These are phyloP conservation scores for Menidia beryllina DNA, from an alignment of 2,113 vertebrate genomes.

Conservation along the genomic window DNA sequence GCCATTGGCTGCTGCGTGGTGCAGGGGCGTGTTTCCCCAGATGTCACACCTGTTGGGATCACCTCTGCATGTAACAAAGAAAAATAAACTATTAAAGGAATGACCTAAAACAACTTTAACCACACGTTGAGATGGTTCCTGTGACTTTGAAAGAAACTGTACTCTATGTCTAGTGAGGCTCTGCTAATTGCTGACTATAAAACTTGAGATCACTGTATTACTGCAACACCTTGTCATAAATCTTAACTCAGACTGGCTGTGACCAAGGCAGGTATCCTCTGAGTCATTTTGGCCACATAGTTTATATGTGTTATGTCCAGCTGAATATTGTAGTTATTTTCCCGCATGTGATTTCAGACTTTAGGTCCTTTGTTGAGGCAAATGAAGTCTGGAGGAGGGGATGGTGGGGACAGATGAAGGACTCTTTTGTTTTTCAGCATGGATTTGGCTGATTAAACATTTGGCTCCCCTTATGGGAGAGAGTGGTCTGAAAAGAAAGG, in stretches of 20 bases:
- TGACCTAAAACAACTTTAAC: too few species aligned
- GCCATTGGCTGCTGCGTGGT: constrained; percentile 90
- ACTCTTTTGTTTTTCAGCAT: constrained; percentile 68
- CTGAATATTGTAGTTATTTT: neutral
- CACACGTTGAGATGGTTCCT: neutral
- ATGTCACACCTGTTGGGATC: constrained; percentile 94
- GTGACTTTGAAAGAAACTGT: neutral
- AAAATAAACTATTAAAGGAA: neutral
- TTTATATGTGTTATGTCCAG: neutral
- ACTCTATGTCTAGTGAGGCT: neutral
- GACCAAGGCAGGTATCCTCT: constrained; percentile 19
- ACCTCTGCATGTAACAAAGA: constrained; percentile 81
- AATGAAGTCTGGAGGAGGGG: constrained; percentile 6
- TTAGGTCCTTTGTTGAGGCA: constrained; percentile 39
- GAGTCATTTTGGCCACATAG: constrained; percentile 6
- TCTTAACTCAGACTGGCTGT: neutral
- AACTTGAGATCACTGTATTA: constrained; percentile 51
- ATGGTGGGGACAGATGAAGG: constrained; percentile 38
- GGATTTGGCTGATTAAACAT: constrained; percentile 62
- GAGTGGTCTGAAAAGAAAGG: neutral
- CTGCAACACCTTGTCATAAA: constrained; percentile 52
- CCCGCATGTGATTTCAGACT: constrained; percentile 9
- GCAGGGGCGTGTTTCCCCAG: constrained; percentile 96
- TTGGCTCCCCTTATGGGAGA: constrained; percentile 61
- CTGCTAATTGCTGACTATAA: constrained; percentile 41